phyloP scores from a whole-genome alignment of 2,113 vertebrate species.

The Urocitellus parryii region DNA sequence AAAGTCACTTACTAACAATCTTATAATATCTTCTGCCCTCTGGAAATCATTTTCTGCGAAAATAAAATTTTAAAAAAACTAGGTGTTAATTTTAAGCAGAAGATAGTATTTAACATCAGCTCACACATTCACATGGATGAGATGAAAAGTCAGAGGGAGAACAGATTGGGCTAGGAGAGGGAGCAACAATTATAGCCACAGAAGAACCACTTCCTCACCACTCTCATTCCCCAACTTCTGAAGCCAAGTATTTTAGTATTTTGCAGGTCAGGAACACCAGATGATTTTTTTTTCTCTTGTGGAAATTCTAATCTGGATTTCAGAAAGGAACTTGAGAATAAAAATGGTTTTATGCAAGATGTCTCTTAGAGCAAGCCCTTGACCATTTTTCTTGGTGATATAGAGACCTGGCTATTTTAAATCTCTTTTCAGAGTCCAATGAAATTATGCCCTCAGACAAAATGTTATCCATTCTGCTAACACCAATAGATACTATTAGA shows the following conservation, averaged over 20 bases:
- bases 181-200: neutral
- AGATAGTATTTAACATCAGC: conserved; percentile 17
- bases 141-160: neutral
- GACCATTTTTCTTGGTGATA: neutral
- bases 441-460: neutral
- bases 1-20: neutral
- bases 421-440: neutral
- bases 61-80: neutral
- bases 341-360: neutral
- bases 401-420: neutral
- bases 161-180: neutral
- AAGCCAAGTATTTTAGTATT: conserved; percentile 23
- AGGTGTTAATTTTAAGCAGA: neutral
- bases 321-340: neutral
- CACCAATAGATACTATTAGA: neutral
- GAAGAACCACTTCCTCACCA: neutral
- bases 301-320: conserved; percentile 42
- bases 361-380: neutral
- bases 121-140: neutral
- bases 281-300: neutral
- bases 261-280: neutral
- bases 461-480: neutral
- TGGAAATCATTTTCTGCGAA: neutral
- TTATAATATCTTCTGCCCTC: neutral
- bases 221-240: neutral